Evolutionary conservation across 1,140 invertebrate species (phyloP).

Genomic region (Condylostylus longicornis): DNA sequence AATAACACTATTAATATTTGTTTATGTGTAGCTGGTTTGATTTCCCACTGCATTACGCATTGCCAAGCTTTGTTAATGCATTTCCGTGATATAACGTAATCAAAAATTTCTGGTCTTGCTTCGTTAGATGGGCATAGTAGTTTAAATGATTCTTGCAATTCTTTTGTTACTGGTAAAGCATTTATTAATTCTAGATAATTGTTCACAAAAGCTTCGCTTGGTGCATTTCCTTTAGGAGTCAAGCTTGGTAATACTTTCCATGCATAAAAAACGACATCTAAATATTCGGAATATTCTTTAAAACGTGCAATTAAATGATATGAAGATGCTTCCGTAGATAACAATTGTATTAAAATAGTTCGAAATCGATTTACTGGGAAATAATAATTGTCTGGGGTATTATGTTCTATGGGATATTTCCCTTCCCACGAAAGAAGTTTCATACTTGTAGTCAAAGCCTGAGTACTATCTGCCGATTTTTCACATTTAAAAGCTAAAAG

Average conservation of each 20-base stretch:
- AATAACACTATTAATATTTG: constrained; percentile 65
- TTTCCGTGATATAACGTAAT: constrained; percentile 28
- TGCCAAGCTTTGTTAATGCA: constrained; percentile 54
- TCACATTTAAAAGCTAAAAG: constrained; percentile 37
- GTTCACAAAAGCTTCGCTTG: constrained; percentile 45
- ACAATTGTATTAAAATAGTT: constrained; percentile 38
- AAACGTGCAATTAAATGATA: constrained; percentile 40
- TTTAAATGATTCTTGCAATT: constrained; percentile 27
- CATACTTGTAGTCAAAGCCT: constrained; percentile 49
- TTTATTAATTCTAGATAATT: constrained; percentile 55
- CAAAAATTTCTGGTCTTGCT: constrained; percentile 19
- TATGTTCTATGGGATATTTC: constrained; percentile 39
- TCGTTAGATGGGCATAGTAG: constrained; percentile 28
- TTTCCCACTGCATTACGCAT: constrained; percentile 50
- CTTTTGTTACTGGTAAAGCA: constrained; percentile 22
- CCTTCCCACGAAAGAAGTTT: constrained; percentile 49
- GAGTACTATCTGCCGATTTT: constrained; percentile 36
- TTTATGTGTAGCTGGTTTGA: constrained; percentile 53
- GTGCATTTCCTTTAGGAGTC: constrained; percentile 33
- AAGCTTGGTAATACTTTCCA: constrained; percentile 42
- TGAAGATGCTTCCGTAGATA: constrained; percentile 38
- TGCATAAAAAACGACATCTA: constrained; percentile 45
- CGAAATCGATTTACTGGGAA: constrained; percentile 35
- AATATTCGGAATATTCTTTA: constrained; percentile 44
- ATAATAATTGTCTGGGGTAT: constrained; percentile 19